Evolutionary conservation across 2,113 vertebrate genomes (phyloP).

Genomic region (Turnix velox): DNA sequence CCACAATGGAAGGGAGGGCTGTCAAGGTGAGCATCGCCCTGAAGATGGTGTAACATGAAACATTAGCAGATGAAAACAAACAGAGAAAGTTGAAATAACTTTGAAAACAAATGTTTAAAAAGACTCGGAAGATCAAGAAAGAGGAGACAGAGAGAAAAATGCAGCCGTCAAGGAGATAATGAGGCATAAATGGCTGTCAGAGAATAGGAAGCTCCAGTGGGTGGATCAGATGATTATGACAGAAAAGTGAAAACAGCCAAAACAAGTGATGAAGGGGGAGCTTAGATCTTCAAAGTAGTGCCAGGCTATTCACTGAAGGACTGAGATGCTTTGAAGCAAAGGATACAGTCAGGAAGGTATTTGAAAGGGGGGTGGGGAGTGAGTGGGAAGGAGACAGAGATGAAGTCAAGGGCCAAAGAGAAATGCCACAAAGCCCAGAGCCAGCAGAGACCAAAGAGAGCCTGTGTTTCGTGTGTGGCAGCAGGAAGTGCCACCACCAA

Average conservation of each 20-base stretch:
- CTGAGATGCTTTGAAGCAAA: neutral
- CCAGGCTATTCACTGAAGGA: neutral
- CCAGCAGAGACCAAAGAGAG: neutral
- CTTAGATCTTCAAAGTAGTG: neutral
- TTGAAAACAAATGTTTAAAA: conserved; percentile 28
- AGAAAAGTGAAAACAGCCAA: neutral
- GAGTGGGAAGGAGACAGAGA: neutral
- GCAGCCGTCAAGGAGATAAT: conserved; percentile 40
- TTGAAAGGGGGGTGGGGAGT: neutral
- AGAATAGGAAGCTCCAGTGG: neutral
- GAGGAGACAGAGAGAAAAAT: conserved; percentile 41
- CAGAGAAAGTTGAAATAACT: neutral
- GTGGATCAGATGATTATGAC: conserved; percentile 9
- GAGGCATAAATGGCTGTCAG: conserved; percentile 42
- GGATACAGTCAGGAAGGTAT: neutral
- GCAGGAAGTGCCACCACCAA: accelerated
- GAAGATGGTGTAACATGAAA: neutral
- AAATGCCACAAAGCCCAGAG: neutral
- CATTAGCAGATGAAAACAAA: neutral
- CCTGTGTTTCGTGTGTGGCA: accelerated
- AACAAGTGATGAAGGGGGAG: neutral
- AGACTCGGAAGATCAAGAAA: neutral
- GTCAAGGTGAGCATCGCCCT: neutral
- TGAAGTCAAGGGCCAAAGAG: neutral
- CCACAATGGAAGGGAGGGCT: neutral